These are phyloP conservation scores for Platygyra sinensis DNA, from an alignment of 64 coral and sea anemone genomes.

Conservation along the genomic window DNA sequence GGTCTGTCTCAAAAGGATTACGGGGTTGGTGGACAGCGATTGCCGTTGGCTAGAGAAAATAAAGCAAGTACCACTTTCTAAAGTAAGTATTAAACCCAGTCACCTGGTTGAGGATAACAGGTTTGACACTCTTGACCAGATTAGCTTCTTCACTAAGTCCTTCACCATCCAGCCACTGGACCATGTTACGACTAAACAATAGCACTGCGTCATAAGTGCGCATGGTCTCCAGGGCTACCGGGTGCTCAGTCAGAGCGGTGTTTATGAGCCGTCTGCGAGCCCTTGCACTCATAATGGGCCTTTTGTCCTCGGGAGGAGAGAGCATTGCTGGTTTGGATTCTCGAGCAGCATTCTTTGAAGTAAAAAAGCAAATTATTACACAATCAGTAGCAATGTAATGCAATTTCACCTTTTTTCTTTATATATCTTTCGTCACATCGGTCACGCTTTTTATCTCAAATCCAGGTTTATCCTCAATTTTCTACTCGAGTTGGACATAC, in stretches of 20 bases:
- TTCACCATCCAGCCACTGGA: conserved; percentile 62
- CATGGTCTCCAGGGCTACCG: conserved; percentile 69
- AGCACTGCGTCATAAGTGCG: conserved; percentile 71
- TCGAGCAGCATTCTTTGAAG: background rate
- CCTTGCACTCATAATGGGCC: conserved; percentile 67
- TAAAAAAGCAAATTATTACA: background rate
- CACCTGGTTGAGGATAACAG: conserved; percentile 70
- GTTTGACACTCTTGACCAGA: conserved; percentile 49
- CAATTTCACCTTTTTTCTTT: no score
- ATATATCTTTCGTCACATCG: no score
- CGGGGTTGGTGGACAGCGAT: no score
- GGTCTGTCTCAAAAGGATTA: no score
- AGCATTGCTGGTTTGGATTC: conserved; percentile 37
- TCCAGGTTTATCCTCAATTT: no score
- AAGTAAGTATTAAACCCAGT: background rate
- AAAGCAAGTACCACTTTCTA: background rate
- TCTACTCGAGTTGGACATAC: no score
- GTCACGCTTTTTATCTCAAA: no score
- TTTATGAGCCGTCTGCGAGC: conserved; percentile 75
- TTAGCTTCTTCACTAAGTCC: conserved; percentile 57
- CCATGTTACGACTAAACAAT: conserved; percentile 52
- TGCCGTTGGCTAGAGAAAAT: background rate
- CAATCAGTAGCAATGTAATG: no score
- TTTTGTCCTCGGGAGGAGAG: conserved; percentile 30
- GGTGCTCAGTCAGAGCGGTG: conserved; percentile 69